Conservation (phyloP, 2,113 vertebrate species). For the Phalacrocorax brasilianus region DNA sequence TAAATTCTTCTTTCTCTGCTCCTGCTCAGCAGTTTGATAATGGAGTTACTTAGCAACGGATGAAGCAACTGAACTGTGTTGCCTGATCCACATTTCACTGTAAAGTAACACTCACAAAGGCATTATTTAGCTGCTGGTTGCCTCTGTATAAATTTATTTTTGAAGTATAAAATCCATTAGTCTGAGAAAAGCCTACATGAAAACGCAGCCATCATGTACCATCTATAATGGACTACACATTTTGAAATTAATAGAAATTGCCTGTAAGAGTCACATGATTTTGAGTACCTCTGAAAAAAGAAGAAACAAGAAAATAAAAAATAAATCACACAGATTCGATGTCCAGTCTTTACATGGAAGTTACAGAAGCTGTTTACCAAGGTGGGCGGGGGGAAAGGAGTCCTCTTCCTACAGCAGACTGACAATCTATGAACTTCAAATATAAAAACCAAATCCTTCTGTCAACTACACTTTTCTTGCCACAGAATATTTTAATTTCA, state of each 20-base stretch:
- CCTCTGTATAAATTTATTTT: not conserved
- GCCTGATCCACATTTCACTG: not conserved
- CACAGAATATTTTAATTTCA: not conserved
- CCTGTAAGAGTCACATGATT: not conserved
- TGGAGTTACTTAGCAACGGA: slow-evolving; percentile 51
- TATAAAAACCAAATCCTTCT: not conserved
- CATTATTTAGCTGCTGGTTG: not conserved
- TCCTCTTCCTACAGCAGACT: not conserved
- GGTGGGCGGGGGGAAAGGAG: fast-evolving
- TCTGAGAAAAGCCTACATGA: not conserved
- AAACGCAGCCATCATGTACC: not conserved
- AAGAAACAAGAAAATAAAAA: not conserved
- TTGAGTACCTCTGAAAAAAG: not conserved
- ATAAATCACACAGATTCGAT: not conserved
- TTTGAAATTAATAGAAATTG: slow-evolving; percentile 3
- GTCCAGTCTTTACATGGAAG: not conserved
- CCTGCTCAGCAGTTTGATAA: slow-evolving; percentile 12
- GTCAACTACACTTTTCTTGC: not conserved
- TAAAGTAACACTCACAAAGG: slow-evolving; percentile 8
- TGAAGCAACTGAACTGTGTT: slow-evolving; percentile 6
- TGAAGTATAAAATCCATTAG: slow-evolving; percentile 13
- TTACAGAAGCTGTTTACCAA: not conserved
- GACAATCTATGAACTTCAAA: not conserved
- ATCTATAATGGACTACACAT: not conserved
- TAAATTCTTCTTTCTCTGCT: not conserved